Conservation (phyloP, 2,888 invertebrate genomes). For the Apodemia mormo region DNA sequence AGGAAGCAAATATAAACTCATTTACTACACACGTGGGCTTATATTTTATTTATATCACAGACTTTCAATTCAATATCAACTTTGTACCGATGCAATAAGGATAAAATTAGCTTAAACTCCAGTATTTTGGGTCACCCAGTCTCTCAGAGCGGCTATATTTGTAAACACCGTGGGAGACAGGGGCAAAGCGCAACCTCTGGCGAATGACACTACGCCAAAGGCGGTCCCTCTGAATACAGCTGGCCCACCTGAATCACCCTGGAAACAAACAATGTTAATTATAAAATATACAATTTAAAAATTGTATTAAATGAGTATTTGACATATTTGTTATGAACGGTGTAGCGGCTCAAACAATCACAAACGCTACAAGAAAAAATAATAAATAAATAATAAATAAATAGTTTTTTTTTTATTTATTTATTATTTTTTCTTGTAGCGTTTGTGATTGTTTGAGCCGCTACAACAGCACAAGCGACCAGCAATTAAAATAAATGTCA, state of each 20-base stretch:
- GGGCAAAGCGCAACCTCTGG: constrained; percentile 72
- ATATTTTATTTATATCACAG: constrained; percentile 54
- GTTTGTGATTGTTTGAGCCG: too few species aligned
- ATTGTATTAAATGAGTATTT: too few species aligned
- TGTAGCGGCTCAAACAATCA: too few species aligned
- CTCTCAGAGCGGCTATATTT: constrained; percentile 65
- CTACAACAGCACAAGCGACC: too few species aligned
- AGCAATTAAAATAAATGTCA: too few species aligned
- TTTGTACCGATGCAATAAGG: constrained; percentile 26
- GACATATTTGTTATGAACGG: too few species aligned
- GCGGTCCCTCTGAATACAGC: constrained; percentile 72
- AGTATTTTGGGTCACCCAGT: constrained; percentile 69
- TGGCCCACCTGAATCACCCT: constrained; percentile 77
- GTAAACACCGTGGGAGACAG: constrained; percentile 76
- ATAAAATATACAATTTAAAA: too few species aligned
- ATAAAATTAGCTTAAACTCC: constrained; percentile 53
- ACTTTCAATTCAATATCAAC: constrained; percentile 33
- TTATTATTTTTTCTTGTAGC: too few species aligned
- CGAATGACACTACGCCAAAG: constrained; percentile 74
- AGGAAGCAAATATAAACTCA: constrained; percentile 4
- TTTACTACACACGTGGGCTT: constrained; percentile 24
- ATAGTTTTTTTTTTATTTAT: too few species aligned
- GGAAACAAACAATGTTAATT: constrained; percentile 27
- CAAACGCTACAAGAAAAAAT: too few species aligned
- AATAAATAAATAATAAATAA: too few species aligned